Evolutionary conservation across 1,140 invertebrate genomes (phyloP), one percentile per base, ranked within the genome.

Genomic region (Ganaspis sp.): DNA sequence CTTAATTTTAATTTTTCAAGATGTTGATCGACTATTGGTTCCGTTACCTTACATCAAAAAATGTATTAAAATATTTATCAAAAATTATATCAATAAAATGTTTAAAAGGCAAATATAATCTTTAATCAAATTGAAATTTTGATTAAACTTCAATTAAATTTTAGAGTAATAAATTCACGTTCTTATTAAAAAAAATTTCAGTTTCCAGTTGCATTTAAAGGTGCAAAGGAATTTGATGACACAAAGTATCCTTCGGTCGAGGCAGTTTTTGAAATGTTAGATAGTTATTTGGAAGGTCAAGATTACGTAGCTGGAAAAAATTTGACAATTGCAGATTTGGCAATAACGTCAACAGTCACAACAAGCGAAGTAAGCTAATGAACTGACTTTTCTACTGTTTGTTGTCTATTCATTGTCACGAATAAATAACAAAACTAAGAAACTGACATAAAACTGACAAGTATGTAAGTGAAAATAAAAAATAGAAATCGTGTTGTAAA

Each of bases 321-420:
- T 74, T 84, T 93, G 64, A 93, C 93, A 4, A 87, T 93, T 69
- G 93, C 93, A 0, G 93, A 92, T 84, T 72, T 91, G 4, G 19
- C 89, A 1, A 40, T 91, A 8, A 83, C 82, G 12, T 80, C 85
- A 0, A 80, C 87, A 1, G 83, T 88, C 2, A 85, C 90, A 1
- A 88, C 87, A 9, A 75, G 80, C 6, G 88, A 92, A 85, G 92
- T 92, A 82, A 70, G 64, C 17, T 8, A 23, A 45, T 70, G 4
- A 74, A 37, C 26, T 77, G 15, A 8, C 12, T 70, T 75, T 70
- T 72, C n/a, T 17, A 17, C 17, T 17, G 4, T 4, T 49, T 49
- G n/a, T 17, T 45, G 4, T 49, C 6, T 49, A 17, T 8, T 8
- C n/a, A 49, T 17, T 45, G 4, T 49, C n/a, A 49, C 3, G n/a